These are phyloP conservation scores for Drosophila takahashii DNA, from an alignment of 1,140 invertebrate species.

Conservation along the genomic window DNA sequence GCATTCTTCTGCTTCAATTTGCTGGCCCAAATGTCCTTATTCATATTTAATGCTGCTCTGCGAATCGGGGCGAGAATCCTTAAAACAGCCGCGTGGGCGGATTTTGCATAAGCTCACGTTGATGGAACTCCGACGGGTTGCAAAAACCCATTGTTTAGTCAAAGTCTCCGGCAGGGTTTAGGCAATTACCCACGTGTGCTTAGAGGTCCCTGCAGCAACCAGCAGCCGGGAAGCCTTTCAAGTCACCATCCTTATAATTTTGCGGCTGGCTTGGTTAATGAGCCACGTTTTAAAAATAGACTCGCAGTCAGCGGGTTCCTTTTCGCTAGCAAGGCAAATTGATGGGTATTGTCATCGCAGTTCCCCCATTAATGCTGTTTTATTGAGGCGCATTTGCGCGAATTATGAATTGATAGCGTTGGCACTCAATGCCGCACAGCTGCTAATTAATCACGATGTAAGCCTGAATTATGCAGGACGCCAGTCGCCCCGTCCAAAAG, in stretches of 20 bases:
- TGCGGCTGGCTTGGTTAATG: slow-evolving; percentile 17
- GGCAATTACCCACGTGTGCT: slow-evolving; percentile 41
- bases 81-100: slow-evolving; percentile 30
- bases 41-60: slow-evolving; percentile 37
- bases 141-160: slow-evolving; percentile 12
- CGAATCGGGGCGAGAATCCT: slow-evolving; percentile 21
- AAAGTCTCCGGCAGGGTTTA: background rate
- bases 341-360: slow-evolving; percentile 32
- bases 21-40: slow-evolving; percentile 11
- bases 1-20: slow-evolving; percentile 21
- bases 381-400: slow-evolving; percentile 38
- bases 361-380: slow-evolving; percentile 17
- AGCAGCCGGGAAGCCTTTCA: slow-evolving; percentile 5
- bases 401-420: slow-evolving; percentile 48
- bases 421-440: slow-evolving; percentile 43
- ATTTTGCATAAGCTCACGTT: slow-evolving; percentile 52
- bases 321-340: slow-evolving; percentile 15
- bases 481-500: slow-evolving; percentile 12
- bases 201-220: background rate
- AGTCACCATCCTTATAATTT: slow-evolving; percentile 35
- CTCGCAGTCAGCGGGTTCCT: background rate
- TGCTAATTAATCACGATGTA: slow-evolving; percentile 62
- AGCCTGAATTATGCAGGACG: slow-evolving; percentile 50
- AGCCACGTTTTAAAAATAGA: slow-evolving; percentile 29
- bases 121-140: slow-evolving; percentile 29